phyloP scores from a whole-genome alignment of 2,888 invertebrate species.

The Microchrysa polita region DNA sequence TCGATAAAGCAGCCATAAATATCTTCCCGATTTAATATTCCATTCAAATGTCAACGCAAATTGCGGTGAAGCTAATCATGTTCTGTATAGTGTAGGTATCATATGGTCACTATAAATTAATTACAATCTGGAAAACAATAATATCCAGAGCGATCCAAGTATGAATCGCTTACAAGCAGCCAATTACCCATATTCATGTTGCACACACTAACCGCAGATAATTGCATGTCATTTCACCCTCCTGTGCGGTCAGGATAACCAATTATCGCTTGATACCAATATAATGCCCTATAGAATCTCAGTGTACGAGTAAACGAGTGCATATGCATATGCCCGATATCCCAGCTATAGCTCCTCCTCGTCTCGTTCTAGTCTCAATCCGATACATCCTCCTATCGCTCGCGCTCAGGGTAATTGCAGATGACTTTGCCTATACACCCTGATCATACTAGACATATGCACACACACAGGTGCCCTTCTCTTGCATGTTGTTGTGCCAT shows the following conservation, averaged over 20 bases:
- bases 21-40: neutral
- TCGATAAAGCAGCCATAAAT: too few relatives aligned
- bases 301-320: neutral
- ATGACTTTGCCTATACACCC: neutral
- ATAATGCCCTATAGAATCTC: conserved; percentile 2
- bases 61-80: neutral
- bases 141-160: conserved; percentile 1
- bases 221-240: conserved; percentile 38
- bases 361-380: neutral
- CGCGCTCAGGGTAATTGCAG: neutral
- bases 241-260: conserved; percentile 37
- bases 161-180: conserved; percentile 21
- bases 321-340: too few relatives aligned
- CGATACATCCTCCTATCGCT: too few relatives aligned
- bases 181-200: conserved; percentile 30
- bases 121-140: conserved; percentile 27
- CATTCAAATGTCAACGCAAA: neutral
- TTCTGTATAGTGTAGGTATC: neutral
- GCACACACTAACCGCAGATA: conserved; percentile 33
- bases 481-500: conserved; percentile 29
- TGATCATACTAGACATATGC: too few relatives aligned
- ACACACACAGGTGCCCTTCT: too few relatives aligned
- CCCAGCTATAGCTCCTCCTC: too few relatives aligned
- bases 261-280: conserved; percentile 31
- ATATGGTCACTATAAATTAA: conserved; percentile 13